Base-by-base conservation (phyloP, 2,797 vertebrate genomes). In the Lerista edwardsae region DNA sequence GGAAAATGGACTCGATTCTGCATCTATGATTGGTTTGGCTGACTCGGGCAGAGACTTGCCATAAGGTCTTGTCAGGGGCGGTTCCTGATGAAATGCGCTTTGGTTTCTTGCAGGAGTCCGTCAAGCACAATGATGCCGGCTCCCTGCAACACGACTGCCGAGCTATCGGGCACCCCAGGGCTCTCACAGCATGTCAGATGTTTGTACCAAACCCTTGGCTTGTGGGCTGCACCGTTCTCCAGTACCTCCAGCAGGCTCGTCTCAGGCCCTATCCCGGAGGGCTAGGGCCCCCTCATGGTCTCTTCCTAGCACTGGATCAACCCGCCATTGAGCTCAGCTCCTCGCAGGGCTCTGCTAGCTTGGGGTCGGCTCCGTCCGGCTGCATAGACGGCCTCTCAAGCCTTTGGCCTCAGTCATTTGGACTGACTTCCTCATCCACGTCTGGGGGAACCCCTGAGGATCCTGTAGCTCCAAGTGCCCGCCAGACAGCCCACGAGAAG, bases 111-210 rank as follows among this genome's bases (percentile, higher is more conserved):
- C 84, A 97, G 97, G 84, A 84, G 80, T 95, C 83, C 81, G 84
- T 78, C 92, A 93, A 87, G 25, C 83, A 90, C 61, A 44, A 83
- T 87, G 91, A 83, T 75, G 86, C 29, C 83, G 93, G 82, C 72
- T 81, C 84, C 85, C 83, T 94, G 64, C 91, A 94, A 9, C 92
- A 90, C 29, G 83, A 75, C 86, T 84, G 51, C 86, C 87, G 72
- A 77, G 81, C 6, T 83, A 91, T 82, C 3, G 93, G 90, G 92
- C 82, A 82, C 79, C 83, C 55, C 5, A 93, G 87, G 80, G 88
- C 67, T 7, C 89, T 97, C 9, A 88, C 92, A 19, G 96, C 96
- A 10, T 95, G 92, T 87, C 96, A 97, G 86, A 93, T 97, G 82
- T 72, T 95, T 91, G 88, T 93, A 2, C 96, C 95, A 84, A 90